Evolutionary conservation across 2,113 vertebrate genomes (phyloP).

Genomic region (Echinops telfairi): DNA sequence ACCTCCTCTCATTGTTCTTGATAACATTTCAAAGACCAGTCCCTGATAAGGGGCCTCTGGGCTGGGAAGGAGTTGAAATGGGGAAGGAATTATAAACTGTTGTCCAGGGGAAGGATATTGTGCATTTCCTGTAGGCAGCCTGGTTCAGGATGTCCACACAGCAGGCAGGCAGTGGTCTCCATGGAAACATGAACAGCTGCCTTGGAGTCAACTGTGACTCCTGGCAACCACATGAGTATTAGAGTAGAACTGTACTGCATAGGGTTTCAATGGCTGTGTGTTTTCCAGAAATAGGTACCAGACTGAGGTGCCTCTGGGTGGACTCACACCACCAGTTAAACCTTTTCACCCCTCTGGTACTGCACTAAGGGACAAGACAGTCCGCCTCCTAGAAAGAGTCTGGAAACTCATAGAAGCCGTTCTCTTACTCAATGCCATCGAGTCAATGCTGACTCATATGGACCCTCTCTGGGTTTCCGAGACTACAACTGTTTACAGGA

Average conservation of each 20-base stretch:
- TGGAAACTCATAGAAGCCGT: background rate
- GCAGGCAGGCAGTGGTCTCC: too few species aligned
- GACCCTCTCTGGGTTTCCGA: too few species aligned
- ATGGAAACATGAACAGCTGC: background rate
- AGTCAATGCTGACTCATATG: too few species aligned
- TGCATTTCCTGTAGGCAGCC: background rate
- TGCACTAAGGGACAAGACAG: rapidly evolving
- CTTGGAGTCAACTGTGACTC: too few species aligned
- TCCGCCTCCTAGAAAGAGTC: too few species aligned
- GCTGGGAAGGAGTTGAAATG: background rate
- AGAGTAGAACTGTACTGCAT: background rate
- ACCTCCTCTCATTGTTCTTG: background rate
- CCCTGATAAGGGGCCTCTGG: background rate
- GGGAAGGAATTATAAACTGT: background rate
- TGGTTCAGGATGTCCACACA: background rate
- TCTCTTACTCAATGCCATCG: too few species aligned
- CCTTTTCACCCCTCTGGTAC: background rate
- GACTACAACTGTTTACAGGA: too few species aligned
- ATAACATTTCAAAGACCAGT: background rate
- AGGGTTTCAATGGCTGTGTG: background rate
- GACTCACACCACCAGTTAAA: background rate
- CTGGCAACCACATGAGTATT: too few species aligned
- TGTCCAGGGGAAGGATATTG: background rate
- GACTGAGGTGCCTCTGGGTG: background rate
- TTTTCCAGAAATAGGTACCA: background rate